A percentile compares a stretch with the other conserved stretches of the same genome.
Conservation (phyloP, 2,888 invertebrate species). For the Ophion costatus region DNA sequence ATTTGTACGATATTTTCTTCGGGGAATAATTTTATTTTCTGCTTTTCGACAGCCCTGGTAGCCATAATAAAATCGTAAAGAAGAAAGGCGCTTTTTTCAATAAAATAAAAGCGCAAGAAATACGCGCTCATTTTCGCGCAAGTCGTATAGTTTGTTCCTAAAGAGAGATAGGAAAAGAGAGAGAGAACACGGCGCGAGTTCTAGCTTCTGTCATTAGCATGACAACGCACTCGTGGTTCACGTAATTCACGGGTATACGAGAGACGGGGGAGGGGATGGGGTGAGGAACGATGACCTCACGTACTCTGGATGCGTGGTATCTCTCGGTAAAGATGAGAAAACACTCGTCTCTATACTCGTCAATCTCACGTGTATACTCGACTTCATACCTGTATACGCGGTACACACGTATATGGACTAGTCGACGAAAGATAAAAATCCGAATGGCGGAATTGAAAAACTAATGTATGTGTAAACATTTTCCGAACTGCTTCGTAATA, state of each 20-base stretch:
- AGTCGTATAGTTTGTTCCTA: not conserved
- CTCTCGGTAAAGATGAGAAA: slow-evolving; percentile 24
- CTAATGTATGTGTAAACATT: not conserved
- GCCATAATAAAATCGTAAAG: no score
- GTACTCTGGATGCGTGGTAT: slow-evolving; percentile 57
- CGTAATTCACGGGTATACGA: slow-evolving; percentile 46
- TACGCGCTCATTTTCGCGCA: slow-evolving; percentile 24
- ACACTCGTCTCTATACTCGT: slow-evolving; percentile 11
- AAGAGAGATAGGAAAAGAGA: no score
- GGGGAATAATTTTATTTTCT: no score
- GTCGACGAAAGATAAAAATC: not conserved
- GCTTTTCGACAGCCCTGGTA: no score
- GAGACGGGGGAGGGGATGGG: not conserved
- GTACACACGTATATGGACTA: no score
- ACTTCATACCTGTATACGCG: not conserved
- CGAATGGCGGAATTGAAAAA: not conserved
- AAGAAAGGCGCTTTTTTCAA: not conserved
- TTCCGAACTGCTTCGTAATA: no score
- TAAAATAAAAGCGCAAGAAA: slow-evolving; percentile 12
- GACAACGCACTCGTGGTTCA: slow-evolving; percentile 47
- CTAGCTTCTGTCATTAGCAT: slow-evolving; percentile 57
- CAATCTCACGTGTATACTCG: slow-evolving; percentile 3
- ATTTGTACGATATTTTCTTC: no score
- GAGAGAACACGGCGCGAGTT: slow-evolving; percentile 39
- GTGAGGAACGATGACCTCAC: slow-evolving; percentile 53